Evolutionary conservation across 2,113 vertebrate species (phyloP), one percentile per base, ranked within the genome.

Genomic region (Platycercus adscitus): DNA sequence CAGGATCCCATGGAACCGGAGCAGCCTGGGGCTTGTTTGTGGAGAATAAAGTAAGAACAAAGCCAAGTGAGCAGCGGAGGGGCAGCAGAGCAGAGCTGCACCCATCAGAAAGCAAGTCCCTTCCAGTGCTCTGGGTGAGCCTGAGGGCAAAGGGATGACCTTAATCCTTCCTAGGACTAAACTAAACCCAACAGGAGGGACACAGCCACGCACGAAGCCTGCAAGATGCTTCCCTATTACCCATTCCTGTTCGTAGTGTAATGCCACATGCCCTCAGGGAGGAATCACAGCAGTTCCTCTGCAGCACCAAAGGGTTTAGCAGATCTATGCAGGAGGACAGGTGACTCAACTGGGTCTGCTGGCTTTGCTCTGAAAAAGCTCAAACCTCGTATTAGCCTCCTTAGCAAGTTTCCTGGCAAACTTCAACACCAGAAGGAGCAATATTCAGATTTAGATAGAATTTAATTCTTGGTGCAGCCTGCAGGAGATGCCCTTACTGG

Each of bases 261-360:
- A 73, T 15, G 50, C 19, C 4, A 3, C 4, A 0, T 2, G 7
- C 47, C 19, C 10, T 25, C 43, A 63, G 78, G 78, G 46, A n/a
- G 78, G 88, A 77, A 75, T 55, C 70, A 55, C 60, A 35, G 86
- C 5, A 1, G 80, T 33, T 77, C 66, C 55, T 28, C 14, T 21
- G 35, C 5, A 3, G 29, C 41, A 37, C 47, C 2, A 16, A 80
- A 75, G 81, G 73, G 44, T 89, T 96, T 92, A 86, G 77, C 21
- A 29, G 43, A 52, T 39, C 43, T 35, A 21, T 13, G 13, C 75
- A 7, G 55, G 89, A 43, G 88, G 92, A 93, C 88, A 91, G 97
- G 97, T 94, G 97, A 97, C 81, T 96, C 95, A 96, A 95, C 90
- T 94, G 71, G 98, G 97, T 94, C 96, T 79, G 75, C 21, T 10